Conservation (phyloP, 1,140 invertebrate genomes). For the Thaumatotibia leucotreta region DNA sequence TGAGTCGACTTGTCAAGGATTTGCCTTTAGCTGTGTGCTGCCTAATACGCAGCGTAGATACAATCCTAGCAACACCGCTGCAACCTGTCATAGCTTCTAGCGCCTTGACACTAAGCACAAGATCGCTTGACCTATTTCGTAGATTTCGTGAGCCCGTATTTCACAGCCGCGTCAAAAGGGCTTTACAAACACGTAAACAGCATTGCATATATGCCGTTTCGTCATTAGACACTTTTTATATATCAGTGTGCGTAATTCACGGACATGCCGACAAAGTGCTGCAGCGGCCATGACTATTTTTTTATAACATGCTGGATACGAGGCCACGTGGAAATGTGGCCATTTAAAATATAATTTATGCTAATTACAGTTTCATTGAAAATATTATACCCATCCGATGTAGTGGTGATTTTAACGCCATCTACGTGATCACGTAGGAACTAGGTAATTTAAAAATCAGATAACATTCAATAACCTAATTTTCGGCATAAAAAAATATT, state of each 20-base stretch:
- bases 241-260: conserved; percentile 33
- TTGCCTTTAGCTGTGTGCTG: conserved; percentile 23
- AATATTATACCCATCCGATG: conserved; percentile 18
- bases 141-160: not conserved
- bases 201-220: not conserved
- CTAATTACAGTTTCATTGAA: conserved; percentile 39
- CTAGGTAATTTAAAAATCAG: not conserved
- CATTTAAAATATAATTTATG: conserved; percentile 52
- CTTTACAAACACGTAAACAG: not conserved
- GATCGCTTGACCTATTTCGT: not conserved
- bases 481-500: too few species aligned
- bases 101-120: not conserved
- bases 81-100: not conserved
- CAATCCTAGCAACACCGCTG: not conserved
- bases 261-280: conserved; percentile 47
- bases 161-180: not conserved
- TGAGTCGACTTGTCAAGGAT: conserved; percentile 51
- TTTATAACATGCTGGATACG: conserved; percentile 38
- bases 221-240: not conserved
- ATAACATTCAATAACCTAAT: too few species aligned
- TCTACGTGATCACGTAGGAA: conserved; percentile 7
- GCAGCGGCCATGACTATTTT: conserved; percentile 52
- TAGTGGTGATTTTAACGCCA: conserved; percentile 19
- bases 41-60: conserved; percentile 21
- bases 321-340: conserved; percentile 40